Percentiles rank a stretch among this genome's conserved stretches.
These are phyloP conservation scores for Zophobas atratus DNA, from an alignment of 1,140 invertebrate genomes.

Conservation along the genomic window DNA sequence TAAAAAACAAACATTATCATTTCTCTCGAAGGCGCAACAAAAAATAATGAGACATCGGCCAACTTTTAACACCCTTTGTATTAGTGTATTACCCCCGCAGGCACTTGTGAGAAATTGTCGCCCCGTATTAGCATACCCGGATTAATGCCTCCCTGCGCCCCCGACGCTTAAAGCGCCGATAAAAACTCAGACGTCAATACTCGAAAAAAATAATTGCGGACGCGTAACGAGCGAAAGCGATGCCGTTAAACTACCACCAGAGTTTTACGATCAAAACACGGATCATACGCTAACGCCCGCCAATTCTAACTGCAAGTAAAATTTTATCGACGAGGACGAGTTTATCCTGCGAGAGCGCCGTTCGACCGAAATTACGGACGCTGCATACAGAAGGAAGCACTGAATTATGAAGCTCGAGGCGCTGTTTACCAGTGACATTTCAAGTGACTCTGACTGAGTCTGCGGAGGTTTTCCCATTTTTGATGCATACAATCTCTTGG, in stretches of 20 bases:
- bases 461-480: no score
- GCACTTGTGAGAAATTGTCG: constrained; percentile 55
- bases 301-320: constrained; percentile 3
- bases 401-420: no score
- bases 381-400: no score
- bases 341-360: no score
- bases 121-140: constrained; percentile 55
- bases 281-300: neutral
- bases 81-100: constrained; percentile 54
- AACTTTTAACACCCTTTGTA: constrained; percentile 61
- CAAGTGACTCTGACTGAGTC: no score
- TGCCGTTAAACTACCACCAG: neutral
- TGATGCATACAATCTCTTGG: no score
- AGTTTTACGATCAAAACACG: constrained; percentile 14
- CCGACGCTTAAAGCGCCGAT: constrained; percentile 8
- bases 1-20: constrained; percentile 61
- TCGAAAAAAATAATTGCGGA: constrained; percentile 32
- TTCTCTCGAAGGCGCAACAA: constrained; percentile 58
- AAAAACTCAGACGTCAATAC: constrained; percentile 16
- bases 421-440: no score
- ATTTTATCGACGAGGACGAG: constrained; percentile 21
- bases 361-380: no score
- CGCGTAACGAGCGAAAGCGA: constrained; percentile 1
- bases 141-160: constrained; percentile 49
- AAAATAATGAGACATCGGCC: constrained; percentile 61